A percentile compares a stretch with the other conserved stretches of the same genome.
These are phyloP conservation scores for Phanerotoma sp. DNA, from an alignment of 2,888 invertebrate genomes.

Conservation along the genomic window DNA sequence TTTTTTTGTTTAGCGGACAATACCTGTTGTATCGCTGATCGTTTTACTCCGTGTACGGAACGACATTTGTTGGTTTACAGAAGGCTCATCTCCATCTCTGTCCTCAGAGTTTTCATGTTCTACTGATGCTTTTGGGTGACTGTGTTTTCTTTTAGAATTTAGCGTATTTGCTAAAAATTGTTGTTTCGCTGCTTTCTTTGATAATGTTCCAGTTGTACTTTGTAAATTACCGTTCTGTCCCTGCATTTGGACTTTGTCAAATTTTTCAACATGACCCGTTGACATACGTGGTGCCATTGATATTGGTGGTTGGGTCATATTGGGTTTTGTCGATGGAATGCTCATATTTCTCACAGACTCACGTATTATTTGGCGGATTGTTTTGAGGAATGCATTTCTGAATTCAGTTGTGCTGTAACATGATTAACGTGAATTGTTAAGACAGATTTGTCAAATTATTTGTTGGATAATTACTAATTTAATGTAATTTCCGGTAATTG, in stretches of 20 bases:
- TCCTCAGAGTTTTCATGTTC: slow-evolving; percentile 81
- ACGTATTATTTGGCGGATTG: slow-evolving; percentile 94
- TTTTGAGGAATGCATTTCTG: slow-evolving; percentile 95
- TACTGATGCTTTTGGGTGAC: slow-evolving; percentile 64
- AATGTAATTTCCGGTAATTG: too few relatives aligned
- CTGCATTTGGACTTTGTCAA: slow-evolving; percentile 45
- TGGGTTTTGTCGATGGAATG: slow-evolving; percentile 74
- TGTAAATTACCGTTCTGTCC: slow-evolving; percentile 43
- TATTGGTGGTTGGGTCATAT: slow-evolving; percentile 48
- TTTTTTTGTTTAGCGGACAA: too few relatives aligned
- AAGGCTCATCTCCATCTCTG: slow-evolving; percentile 70
- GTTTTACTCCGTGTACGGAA: slow-evolving; percentile 89
- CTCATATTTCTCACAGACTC: slow-evolving; percentile 98
- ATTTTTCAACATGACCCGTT: slow-evolving; percentile 51
- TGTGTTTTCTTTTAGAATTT: slow-evolving; percentile 49
- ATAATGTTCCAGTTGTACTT: slow-evolving; percentile 55
- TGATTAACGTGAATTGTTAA: too few relatives aligned
- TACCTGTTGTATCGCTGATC: slow-evolving; percentile 81
- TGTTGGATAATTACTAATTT: too few relatives aligned
- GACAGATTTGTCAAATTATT: too few relatives aligned
- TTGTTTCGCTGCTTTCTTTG: slow-evolving; percentile 81
- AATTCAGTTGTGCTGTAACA: slow-evolving; percentile 85
- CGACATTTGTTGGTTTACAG: slow-evolving; percentile 46
- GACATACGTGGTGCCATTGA: slow-evolving; percentile 52
- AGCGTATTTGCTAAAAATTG: slow-evolving; percentile 66